Base-by-base conservation (phyloP, 2,113 vertebrate species). In the Phycodurus eques region DNA sequence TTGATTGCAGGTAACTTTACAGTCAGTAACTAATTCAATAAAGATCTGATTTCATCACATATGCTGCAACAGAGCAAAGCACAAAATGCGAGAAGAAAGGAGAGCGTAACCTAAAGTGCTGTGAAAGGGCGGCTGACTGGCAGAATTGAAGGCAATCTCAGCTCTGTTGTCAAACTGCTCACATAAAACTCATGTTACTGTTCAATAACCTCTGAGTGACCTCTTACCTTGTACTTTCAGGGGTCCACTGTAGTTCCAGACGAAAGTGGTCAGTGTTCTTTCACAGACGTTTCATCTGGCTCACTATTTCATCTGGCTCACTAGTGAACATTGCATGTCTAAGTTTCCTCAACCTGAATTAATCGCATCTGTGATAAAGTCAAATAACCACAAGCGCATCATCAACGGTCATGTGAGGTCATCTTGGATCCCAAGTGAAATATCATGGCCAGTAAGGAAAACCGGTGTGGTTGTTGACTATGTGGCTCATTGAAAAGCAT, bases 1-100 rank as follows among this genome's bases (percentile, higher is more conserved):
- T 70, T 71, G 76, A 85, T 80, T 78, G 80, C 68, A 79, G 76
- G 78, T 80, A 84, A 73, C 68, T 76, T 85, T 80, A 77, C 74
- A 77, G 84, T 79, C 67, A 79, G 74, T 59, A 77, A 80, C 75
- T 87, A 88, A 90, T 88, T 88, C 76, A 86, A 88, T 90, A 90
- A 88, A 84, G 84, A 76, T 89, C 69, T 66, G 71, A 78, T 87
- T 88, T 76, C 80, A 77, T 43, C 46, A 33, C 49, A 31, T 70
- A 33, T 0, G 39, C 67, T 70, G 77, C 74, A 57, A 67, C 64
- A 73, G 35, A 39, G 35, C 43, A 35, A 63, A 68, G 72, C 54
- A 54, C 71, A 75, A 83, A 90, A 72, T 80, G 66, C 73, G 77
- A 80, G 71, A 63, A 44, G 71, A 79, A 72, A 62, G 74, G 72